Conservation (phyloP, 2,797 vertebrate species). For the Lagothrix lagotricha region DNA sequence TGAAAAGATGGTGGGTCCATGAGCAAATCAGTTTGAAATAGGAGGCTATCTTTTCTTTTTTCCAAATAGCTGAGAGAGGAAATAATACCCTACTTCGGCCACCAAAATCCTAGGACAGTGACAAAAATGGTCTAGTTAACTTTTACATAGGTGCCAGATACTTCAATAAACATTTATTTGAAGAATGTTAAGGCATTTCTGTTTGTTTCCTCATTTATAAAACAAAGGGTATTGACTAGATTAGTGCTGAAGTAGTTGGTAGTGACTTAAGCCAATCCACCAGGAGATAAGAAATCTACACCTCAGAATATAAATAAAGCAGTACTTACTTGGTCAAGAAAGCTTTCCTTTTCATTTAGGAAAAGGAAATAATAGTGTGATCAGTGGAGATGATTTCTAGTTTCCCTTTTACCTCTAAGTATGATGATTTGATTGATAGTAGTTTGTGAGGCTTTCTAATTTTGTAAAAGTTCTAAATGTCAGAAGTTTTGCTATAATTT, state of each 20-base stretch:
- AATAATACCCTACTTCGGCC: not conserved
- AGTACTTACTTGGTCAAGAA: not conserved
- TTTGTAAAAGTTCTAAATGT: constrained; percentile 23
- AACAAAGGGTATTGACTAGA: not conserved
- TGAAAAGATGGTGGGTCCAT: not conserved
- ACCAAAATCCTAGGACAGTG: not conserved
- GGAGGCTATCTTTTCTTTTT: not conserved
- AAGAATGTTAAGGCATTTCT: not conserved
- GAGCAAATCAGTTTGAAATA: not conserved
- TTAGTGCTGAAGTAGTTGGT: not conserved
- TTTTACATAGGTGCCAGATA: not conserved
- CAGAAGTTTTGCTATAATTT: constrained; percentile 37
- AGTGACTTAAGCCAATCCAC: not conserved
- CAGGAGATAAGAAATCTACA: not conserved
- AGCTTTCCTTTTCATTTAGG: not conserved
- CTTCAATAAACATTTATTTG: not conserved
- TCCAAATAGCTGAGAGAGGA: not conserved
- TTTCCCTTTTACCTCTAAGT: constrained; percentile 38
- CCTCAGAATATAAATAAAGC: not conserved
- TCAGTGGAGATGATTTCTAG: constrained; percentile 2
- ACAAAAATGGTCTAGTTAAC: not conserved
- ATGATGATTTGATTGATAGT: not conserved
- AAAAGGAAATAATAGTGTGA: not conserved
- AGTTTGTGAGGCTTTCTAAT: constrained; percentile 28
- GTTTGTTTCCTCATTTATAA: not conserved